These are phyloP conservation scores for Notamacropus eugenii DNA, from an alignment of 2,797 vertebrate genomes.

Conservation along the genomic window DNA sequence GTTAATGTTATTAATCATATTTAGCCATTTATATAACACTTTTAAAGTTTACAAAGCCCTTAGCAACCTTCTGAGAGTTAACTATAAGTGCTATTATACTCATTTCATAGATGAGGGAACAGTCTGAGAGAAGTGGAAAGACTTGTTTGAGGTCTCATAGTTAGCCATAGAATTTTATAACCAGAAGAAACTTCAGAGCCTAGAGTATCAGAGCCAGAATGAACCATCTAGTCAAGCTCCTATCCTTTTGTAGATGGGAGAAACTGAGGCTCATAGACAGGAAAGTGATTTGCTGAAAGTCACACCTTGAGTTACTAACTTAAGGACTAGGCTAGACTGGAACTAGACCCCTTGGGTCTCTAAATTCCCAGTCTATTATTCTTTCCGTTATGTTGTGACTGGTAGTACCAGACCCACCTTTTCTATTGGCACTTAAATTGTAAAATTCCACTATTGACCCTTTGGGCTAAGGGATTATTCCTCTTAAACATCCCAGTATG, in stretches of 20 bases:
- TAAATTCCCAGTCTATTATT: not conserved
- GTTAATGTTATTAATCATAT: not conserved
- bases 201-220: not conserved
- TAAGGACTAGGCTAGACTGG: not conserved
- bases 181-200: not conserved
- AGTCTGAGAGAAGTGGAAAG: not conserved
- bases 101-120: not conserved
- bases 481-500: not conserved
- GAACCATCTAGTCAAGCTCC: not conserved
- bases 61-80: not conserved
- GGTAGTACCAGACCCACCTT: not conserved
- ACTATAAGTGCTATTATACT: not conserved
- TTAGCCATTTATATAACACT: not conserved
- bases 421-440: not conserved
- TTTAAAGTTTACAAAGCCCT: not conserved
- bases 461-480: not conserved
- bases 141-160: not conserved
- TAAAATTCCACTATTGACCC: not conserved
- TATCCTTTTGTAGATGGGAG: not conserved
- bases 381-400: not conserved
- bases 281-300: not conserved
- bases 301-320: not conserved
- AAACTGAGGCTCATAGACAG: not conserved
- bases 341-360: not conserved
- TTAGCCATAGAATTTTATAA: not conserved